phyloP scores from a whole-genome alignment of 1,140 invertebrate species.

The Nasonia giraulti region DNA sequence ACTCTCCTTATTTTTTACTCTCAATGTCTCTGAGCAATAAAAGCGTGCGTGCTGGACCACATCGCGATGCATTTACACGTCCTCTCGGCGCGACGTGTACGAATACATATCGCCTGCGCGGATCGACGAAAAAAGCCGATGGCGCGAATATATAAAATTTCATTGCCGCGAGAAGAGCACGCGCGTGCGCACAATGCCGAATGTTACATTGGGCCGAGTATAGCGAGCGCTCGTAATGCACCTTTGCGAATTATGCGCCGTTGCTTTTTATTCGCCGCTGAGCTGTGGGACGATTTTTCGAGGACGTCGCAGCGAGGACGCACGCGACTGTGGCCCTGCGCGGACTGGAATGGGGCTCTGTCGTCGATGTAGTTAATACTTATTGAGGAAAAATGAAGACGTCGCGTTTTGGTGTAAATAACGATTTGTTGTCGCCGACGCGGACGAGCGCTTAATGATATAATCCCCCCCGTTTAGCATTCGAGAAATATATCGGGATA shows the following conservation, averaged over 20 bases:
- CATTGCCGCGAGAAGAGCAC: background rate
- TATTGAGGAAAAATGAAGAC: no score
- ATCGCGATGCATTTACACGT: conserved; percentile 4
- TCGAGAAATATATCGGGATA: no score
- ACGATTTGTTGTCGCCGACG: no score
- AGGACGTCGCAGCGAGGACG: background rate
- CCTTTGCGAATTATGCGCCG: background rate
- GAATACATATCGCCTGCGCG: no score
- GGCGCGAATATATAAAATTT: background rate
- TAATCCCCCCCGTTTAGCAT: no score
- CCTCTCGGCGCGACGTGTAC: background rate
- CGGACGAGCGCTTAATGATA: no score
- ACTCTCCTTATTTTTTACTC: background rate
- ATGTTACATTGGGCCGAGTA: background rate
- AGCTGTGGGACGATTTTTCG: background rate
- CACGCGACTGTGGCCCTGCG: background rate
- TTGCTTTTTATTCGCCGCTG: background rate
- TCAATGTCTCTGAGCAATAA: background rate
- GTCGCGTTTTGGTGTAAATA: no score
- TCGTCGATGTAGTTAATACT: no score
- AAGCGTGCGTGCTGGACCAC: background rate
- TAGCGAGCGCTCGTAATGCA: no score
- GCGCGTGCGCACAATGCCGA: background rate
- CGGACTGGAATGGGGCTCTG: no score
- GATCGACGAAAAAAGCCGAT: background rate